Percentiles rank a stretch among this genome's conserved stretches.
Evolutionary conservation across 2,888 invertebrate species (phyloP).

Genomic region (Dromius quadrimaculatus): DNA sequence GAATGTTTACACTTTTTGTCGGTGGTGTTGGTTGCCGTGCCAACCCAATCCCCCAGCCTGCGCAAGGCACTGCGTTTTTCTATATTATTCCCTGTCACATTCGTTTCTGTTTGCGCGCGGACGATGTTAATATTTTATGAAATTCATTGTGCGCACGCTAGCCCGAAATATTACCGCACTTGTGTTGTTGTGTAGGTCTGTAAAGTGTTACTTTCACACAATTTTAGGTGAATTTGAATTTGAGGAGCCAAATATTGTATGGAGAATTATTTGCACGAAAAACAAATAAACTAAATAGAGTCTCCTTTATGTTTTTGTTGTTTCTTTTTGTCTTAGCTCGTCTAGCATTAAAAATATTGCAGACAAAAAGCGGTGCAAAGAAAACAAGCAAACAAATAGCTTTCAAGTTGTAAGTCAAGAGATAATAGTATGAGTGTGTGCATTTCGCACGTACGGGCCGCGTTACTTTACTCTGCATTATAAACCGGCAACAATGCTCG

Average conservation of each 20-base stretch:
- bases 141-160: conserved; percentile 44
- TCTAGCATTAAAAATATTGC: neutral
- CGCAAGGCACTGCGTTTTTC: conserved; percentile 36
- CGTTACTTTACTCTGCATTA: conserved; percentile 3
- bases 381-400: neutral
- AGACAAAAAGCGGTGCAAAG: neutral
- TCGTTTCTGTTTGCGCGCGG: conserved; percentile 42
- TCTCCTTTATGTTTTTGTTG: too few species aligned
- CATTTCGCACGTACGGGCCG: conserved; percentile 17
- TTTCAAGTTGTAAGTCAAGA: conserved; percentile 1
- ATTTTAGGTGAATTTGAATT: too few species aligned
- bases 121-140: conserved; percentile 45
- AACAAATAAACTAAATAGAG: too few species aligned
- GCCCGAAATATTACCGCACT: conserved; percentile 42
- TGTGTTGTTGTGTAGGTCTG: conserved; percentile 39
- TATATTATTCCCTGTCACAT: conserved; percentile 47
- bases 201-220: conserved; percentile 37
- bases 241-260: too few species aligned
- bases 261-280: too few species aligned
- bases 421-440: conserved; percentile 24
- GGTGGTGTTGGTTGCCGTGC: conserved; percentile 2
- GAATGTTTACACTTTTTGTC: conserved; percentile 33
- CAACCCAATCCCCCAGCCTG: neutral
- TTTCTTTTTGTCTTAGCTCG: too few species aligned
- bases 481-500: conserved; percentile 38